These are phyloP conservation scores for Danaus chrysippus DNA, from an alignment of 2,888 invertebrate genomes.

Conservation along the genomic window DNA sequence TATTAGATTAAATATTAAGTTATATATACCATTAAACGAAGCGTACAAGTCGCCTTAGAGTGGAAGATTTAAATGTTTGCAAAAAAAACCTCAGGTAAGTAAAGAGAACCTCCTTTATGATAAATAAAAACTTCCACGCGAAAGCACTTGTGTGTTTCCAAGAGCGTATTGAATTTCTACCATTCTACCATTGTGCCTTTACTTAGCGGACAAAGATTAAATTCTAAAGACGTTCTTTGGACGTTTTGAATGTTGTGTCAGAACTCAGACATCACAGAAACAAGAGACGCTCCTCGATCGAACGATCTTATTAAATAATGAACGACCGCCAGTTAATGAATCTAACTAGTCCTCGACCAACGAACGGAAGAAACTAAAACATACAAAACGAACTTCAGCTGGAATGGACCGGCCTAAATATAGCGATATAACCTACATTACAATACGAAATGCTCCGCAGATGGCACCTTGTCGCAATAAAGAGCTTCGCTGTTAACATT, in stretches of 20 bases:
- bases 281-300: constrained; percentile 8
- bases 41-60: constrained; percentile 17
- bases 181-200: constrained; percentile 31
- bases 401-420: constrained; percentile 64
- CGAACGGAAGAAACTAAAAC: constrained; percentile 43
- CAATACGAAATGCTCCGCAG: constrained; percentile 45
- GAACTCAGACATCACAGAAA: constrained; percentile 1
- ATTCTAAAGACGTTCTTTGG: constrained; percentile 39
- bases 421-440: constrained; percentile 55
- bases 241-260: constrained; percentile 26
- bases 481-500: constrained; percentile 43
- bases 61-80: constrained; percentile 21
- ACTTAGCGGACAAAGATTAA: constrained; percentile 32
- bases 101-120: constrained; percentile 33
- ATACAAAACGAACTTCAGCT: constrained; percentile 46
- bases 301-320: neutral
- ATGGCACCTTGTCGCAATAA: constrained; percentile 57
- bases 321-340: constrained; percentile 5
- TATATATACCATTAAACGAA: constrained; percentile 7
- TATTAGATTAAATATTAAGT: too few species aligned
- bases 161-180: constrained; percentile 52
- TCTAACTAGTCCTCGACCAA: constrained; percentile 5
- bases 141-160: constrained; percentile 38
- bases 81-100: constrained; percentile 33
- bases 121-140: constrained; percentile 37